phyloP scores from a whole-genome alignment of 30 jellyfish, hydroid and myxozoan species.

The Aurelia aurita region DNA sequence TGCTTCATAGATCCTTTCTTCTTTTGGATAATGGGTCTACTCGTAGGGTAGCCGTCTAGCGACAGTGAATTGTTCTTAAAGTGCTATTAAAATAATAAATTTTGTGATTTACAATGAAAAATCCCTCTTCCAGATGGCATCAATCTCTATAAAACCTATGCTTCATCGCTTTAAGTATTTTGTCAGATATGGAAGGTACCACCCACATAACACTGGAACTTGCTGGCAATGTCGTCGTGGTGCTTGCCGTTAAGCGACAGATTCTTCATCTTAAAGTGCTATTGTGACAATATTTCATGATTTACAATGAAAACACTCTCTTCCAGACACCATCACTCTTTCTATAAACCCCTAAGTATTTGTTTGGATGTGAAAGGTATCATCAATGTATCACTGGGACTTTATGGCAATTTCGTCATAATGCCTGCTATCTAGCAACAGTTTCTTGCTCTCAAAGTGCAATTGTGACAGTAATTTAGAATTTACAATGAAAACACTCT shows the following conservation, averaged over 20 bases:
- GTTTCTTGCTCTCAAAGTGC: too few species aligned
- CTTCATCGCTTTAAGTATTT: neutral
- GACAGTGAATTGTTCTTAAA: too few species aligned
- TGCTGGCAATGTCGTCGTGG: neutral
- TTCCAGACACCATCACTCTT: neutral
- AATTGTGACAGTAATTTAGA: too few species aligned
- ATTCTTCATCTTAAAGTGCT: too few species aligned
- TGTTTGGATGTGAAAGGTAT: neutral
- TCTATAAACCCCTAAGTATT: neutral
- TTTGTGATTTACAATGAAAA: neutral
- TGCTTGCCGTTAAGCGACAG: too few species aligned
- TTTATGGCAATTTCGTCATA: neutral
- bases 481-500: neutral
- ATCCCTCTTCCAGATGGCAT: constrained; percentile 8
- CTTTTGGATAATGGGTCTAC: too few species aligned
- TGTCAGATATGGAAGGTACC: neutral
- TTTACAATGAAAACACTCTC: neutral
- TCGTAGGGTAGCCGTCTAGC: too few species aligned
- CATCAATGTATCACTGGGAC: neutral
- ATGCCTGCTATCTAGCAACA: too few species aligned
- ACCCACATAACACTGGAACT: neutral
- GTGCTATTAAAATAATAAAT: too few species aligned
- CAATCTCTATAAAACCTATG: neutral
- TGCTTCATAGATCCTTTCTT: too few species aligned
- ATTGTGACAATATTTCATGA: too few species aligned